Evolutionary conservation across 1,140 invertebrate genomes (phyloP), one percentile per base, ranked within the genome.

Genomic region (Helicoverpa armigera): DNA sequence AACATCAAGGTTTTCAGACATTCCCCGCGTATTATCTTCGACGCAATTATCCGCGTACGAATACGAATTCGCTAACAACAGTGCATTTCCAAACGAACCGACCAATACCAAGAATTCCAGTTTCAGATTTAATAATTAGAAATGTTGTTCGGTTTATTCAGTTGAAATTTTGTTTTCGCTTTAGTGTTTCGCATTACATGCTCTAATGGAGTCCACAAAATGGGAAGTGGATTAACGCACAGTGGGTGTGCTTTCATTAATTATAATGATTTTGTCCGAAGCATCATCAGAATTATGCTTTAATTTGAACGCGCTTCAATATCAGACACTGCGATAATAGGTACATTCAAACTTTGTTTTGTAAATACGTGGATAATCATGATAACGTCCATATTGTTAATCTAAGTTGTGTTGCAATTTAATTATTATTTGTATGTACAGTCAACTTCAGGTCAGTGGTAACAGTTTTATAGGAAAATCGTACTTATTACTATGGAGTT

Each of bases 201-300:
- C 78, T 80, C 78, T 83, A 83, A 83, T 77, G 74, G 65, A 69
- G 51, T 80, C 35, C 48, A 83, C 83, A 82, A 78, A 85, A 80
- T 69, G 73, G 81, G 29, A 77, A 76, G 56, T 75, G 73, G 84
- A 85, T 83, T 85, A 75, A 74, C 63, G 43, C 63, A 75, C 73
- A 67, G 51, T 75, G 53, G 50, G 58, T 78, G 69, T 63, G 65
- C 73, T 63, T 76, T 70, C 72, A 82, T 81, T 83, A 76, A 82
- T 83, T 82, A 83, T 83, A 74, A 83, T 69, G 65, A 80, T 80
- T 83, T 84, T 77, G 76, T 63, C 58, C 35, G 67, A 65, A 80
- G 79, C 79, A 82, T 56, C 83, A 79, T 80, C 70, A 72, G 60
- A 80, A 81, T 83, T 83, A 76, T 81, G 76, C 72, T 69, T 69